A percentile compares a stretch with the other conserved stretches of the same genome.
Conservation (phyloP, 2,797 vertebrate genomes). For the Hippocampus kuda region DNA sequence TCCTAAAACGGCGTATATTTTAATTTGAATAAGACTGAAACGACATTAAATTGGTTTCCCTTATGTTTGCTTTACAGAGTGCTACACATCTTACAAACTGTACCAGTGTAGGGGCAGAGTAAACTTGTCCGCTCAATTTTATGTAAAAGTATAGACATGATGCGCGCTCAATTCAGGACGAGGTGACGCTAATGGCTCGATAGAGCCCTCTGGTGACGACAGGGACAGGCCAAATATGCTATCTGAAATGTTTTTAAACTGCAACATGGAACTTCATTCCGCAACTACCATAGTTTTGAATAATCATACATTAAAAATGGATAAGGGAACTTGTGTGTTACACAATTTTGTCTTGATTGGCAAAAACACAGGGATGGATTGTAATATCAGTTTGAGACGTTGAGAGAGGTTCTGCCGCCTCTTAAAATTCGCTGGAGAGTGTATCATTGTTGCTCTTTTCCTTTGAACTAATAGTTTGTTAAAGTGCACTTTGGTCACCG, state of each 20-base stretch:
- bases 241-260: neutral
- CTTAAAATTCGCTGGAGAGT: constrained; percentile 3
- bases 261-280: neutral
- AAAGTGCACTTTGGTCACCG: constrained; percentile 63
- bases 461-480: constrained; percentile 43
- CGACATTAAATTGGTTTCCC: neutral
- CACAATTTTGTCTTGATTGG: neutral
- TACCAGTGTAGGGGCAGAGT: neutral
- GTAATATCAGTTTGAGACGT: neutral
- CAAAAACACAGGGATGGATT: neutral
- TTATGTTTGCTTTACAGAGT: neutral
- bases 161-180: neutral
- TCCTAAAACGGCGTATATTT: too few relatives aligned
- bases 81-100: neutral
- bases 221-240: neutral
- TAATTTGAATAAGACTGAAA: too few relatives aligned
- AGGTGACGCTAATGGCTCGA: constrained; percentile 9
- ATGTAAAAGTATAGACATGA: neutral
- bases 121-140: neutral
- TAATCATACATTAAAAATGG: neutral
- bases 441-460: constrained; percentile 32
- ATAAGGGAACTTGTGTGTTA: neutral
- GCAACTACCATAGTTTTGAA: neutral
- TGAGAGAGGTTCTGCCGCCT: constrained; percentile 6
- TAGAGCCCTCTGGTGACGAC: constrained; percentile 37